phyloP scores from a whole-genome alignment of 2,888 invertebrate genomes.

The Caenorhabditis doughertyi region DNA sequence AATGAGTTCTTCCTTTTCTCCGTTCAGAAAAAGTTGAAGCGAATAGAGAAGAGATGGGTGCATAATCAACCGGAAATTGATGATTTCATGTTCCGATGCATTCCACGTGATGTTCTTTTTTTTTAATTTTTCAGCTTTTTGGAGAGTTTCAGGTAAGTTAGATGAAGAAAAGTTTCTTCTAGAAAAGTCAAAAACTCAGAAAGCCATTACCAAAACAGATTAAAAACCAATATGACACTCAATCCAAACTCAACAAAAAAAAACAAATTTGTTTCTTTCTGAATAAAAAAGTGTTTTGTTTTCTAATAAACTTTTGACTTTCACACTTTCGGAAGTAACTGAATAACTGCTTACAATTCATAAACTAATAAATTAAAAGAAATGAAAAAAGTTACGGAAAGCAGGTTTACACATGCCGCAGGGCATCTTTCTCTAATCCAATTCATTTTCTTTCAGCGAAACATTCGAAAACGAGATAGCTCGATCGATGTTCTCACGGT shows the following conservation, averaged over 20 bases:
- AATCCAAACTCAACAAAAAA: no score
- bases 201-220: no score
- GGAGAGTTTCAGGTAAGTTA: no score
- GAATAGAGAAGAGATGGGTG: constrained; percentile 12
- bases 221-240: no score
- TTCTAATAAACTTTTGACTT: background rate
- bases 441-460: constrained; percentile 23
- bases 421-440: constrained; percentile 40
- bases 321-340: background rate
- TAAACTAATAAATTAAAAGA: constrained; percentile 15
- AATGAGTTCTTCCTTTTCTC: constrained; percentile 9
- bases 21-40: constrained; percentile 9
- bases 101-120: constrained; percentile 14
- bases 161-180: no score
- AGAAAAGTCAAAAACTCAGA: no score
- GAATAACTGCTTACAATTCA: background rate
- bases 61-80: constrained; percentile 60
- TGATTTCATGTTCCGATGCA: constrained; percentile 43
- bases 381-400: constrained; percentile 16
- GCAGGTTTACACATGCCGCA: constrained; percentile 12
- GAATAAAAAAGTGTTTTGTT: no score
- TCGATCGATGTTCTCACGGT: constrained; percentile 47
- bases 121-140: no score
- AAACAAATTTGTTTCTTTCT: no score
- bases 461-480: constrained; percentile 23